A percentile compares a stretch with the other conserved stretches of the same genome.
phyloP scores from a whole-genome alignment of 2,797 vertebrate species.

The Leptodactylus fallax region DNA sequence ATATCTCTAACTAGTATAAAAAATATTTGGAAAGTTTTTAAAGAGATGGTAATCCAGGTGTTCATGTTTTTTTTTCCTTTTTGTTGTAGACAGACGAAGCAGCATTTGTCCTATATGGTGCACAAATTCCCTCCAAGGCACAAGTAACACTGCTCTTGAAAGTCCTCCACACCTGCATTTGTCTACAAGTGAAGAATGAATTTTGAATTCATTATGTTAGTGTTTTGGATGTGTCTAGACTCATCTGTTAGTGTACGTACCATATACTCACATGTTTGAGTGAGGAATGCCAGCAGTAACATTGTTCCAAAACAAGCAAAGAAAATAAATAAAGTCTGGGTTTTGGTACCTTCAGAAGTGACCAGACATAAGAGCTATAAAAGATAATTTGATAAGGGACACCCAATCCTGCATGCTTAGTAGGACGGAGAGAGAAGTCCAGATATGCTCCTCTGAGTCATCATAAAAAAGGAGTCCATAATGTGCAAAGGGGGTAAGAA shows the following conservation, averaged over 20 bases:
- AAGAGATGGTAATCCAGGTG: not conserved
- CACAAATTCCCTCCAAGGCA: constrained; percentile 29
- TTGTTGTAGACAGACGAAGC: constrained; percentile 39
- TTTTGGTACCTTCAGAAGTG: constrained; percentile 61
- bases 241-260: constrained; percentile 46
- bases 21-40: constrained; percentile 20
- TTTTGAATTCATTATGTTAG: not conserved
- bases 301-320: constrained; percentile 59
- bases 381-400: constrained; percentile 2
- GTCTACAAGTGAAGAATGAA: constrained; percentile 4
- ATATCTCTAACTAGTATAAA: constrained; percentile 7
- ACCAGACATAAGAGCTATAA: constrained; percentile 52
- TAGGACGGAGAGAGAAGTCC: constrained; percentile 31
- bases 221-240: constrained; percentile 26
- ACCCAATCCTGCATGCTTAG: constrained; percentile 54
- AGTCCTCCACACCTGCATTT: constrained; percentile 16
- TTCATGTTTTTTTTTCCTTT: not conserved
- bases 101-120: constrained; percentile 31
- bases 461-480: constrained; percentile 14
- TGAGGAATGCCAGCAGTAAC: constrained; percentile 57
- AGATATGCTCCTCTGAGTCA: constrained; percentile 36
- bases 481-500: constrained; percentile 24
- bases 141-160: constrained; percentile 18
- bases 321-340: constrained; percentile 62
- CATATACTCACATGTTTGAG: constrained; percentile 48